These are phyloP conservation scores for Psilopogon haemacephalus DNA, from an alignment of 2,113 vertebrate genomes.

Conservation along the genomic window DNA sequence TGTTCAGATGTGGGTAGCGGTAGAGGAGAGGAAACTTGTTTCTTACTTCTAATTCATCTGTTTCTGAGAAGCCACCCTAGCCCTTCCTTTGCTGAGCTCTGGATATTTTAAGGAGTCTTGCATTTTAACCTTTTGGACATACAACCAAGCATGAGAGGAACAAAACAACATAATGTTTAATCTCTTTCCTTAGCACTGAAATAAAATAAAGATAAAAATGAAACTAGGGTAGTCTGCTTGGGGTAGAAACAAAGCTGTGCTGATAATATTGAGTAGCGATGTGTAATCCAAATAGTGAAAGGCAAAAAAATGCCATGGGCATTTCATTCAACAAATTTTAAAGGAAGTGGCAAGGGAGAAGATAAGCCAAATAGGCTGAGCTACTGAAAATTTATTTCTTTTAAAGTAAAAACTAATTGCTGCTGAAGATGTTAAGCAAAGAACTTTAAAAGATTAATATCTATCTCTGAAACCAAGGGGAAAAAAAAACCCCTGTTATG, in stretches of 20 bases:
- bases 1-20: conserved; percentile 77
- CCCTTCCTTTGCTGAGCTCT: conserved; percentile 35
- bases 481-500: background rate
- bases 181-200: background rate
- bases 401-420: background rate
- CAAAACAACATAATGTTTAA: background rate
- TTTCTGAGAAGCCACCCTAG: conserved; percentile 60
- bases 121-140: background rate
- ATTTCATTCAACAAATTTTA: conserved; percentile 17
- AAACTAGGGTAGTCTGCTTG: background rate
- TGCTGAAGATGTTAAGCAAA: background rate
- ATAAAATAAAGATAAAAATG: background rate
- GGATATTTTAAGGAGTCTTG: conserved; percentile 24
- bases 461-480: background rate
- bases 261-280: background rate
- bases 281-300: background rate
- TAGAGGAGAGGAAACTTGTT: conserved; percentile 64
- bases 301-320: background rate
- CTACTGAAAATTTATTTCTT: background rate
- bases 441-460: background rate
- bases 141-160: background rate
- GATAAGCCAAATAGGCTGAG: background rate
- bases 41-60: conserved; percentile 51
- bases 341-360: background rate
- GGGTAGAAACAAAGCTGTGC: background rate